Evolutionary conservation across 2,888 invertebrate species (phyloP), one percentile per base, ranked within the genome.

Genomic region (Heliconius sara): DNA sequence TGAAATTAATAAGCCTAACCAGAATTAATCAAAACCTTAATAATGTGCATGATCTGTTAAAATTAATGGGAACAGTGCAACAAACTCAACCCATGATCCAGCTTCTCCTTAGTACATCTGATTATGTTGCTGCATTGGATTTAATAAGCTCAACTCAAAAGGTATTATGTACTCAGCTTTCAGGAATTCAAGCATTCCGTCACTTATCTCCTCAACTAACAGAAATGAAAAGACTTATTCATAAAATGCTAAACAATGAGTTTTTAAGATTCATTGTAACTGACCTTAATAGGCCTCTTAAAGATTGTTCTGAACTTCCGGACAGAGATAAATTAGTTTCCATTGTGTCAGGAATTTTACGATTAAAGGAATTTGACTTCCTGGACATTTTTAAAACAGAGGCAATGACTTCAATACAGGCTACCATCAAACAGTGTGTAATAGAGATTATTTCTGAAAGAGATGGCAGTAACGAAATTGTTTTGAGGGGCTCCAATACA

Each of bases 41-140:
- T 74, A 93, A 96, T 88, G 96, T 97, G 3, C 94, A 97, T 87
- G 97, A 97, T 85, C 96, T 97, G 86, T 93, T 99, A 71, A 98
- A 98, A 89, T 93, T 99, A 80, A 99, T 99, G 97, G 97, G 98
- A 12, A 99, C 99, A 6, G 99, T 99, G 13, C 97, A 99, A 91
- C 99, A 99, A 95, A 99, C 99, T 27, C 99, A 99, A 91, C 98
- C 99, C 1, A 99, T 99, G 92, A 97, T 99, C 87, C 99, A 99
- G 91, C 96, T 99, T 78, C 95, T 99, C 74, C 95, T 99, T 70
- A 98, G 99, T 82, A 98, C 98, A 16, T 98, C 98, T 82, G 99
- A 99, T 92, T 99, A 99, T 96, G 99, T 99, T 63, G 99, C 98
- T 66, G 99, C 99, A 1, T 95, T 99, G 81, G 99, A 99, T 93